A percentile compares a stretch with the other conserved stretches of the same genome.
Evolutionary conservation across 2,797 vertebrate genomes (phyloP).

Genomic region (Psittacula echo): DNA sequence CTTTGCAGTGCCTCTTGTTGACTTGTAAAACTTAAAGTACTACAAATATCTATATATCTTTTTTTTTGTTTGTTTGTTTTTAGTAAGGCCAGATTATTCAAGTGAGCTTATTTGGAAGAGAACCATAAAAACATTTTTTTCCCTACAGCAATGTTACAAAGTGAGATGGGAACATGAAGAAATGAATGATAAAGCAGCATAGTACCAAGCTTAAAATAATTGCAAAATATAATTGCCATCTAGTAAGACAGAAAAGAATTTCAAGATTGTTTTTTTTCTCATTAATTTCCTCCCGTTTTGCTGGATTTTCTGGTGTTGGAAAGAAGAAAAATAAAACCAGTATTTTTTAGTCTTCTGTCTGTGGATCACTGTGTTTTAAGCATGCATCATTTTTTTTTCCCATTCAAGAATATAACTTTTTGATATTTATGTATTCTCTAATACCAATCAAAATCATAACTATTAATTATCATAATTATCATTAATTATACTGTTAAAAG

Average conservation of each 20-base stretch:
- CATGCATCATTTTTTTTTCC: neutral
- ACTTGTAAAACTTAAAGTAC: neutral
- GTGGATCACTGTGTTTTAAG: neutral
- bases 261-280: constrained; percentile 26
- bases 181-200: constrained; percentile 40
- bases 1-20: neutral
- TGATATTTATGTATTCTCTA: constrained; percentile 14
- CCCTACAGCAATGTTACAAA: neutral
- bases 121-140: neutral
- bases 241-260: constrained; percentile 44
- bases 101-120: neutral
- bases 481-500: constrained; percentile 9
- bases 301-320: neutral
- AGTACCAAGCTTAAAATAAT: constrained; percentile 21
- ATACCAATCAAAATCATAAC: neutral
- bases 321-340: neutral
- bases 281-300: constrained; percentile 21
- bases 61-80: neutral
- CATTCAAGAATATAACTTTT: neutral
- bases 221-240: constrained; percentile 15
- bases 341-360: neutral
- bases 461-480: constrained; percentile 38
- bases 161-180: neutral
- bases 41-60: neutral
- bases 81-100: neutral